A percentile compares a stretch with the other conserved stretches of the same genome.
phyloP scores from a whole-genome alignment of 2,113 vertebrate genomes.

The Empidonax traillii region DNA sequence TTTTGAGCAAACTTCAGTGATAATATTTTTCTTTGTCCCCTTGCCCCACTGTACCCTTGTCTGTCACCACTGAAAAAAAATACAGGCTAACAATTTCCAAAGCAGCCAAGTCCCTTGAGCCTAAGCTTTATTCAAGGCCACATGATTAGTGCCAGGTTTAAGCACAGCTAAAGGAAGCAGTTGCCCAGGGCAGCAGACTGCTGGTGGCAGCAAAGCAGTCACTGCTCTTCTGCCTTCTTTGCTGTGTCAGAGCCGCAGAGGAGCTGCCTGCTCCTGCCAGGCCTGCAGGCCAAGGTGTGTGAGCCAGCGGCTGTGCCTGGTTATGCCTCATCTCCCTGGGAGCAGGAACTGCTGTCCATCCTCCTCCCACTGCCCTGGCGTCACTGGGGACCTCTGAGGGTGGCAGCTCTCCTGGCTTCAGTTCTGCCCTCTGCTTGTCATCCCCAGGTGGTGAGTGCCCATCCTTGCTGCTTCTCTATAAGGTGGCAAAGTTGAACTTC shows the following conservation, averaged over 20 bases:
- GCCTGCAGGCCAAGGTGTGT: neutral
- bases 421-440: neutral
- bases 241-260: neutral
- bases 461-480: neutral
- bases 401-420: neutral
- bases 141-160: neutral
- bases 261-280: neutral
- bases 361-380: neutral
- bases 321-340: neutral
- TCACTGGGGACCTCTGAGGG: neutral
- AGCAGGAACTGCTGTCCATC: neutral
- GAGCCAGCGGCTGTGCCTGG: neutral
- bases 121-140: neutral
- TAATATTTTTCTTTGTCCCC: neutral
- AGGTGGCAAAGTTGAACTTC: neutral
- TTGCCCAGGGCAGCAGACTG: neutral
- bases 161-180: neutral
- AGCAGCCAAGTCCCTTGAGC: neutral
- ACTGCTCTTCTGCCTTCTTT: neutral
- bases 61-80: neutral
- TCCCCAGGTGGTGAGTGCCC: neutral
- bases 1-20: neutral
- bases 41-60: neutral
- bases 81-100: neutral
- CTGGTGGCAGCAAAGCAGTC: neutral